phyloP scores from a whole-genome alignment of 2,113 vertebrate genomes.

The Mungos mungo region DNA sequence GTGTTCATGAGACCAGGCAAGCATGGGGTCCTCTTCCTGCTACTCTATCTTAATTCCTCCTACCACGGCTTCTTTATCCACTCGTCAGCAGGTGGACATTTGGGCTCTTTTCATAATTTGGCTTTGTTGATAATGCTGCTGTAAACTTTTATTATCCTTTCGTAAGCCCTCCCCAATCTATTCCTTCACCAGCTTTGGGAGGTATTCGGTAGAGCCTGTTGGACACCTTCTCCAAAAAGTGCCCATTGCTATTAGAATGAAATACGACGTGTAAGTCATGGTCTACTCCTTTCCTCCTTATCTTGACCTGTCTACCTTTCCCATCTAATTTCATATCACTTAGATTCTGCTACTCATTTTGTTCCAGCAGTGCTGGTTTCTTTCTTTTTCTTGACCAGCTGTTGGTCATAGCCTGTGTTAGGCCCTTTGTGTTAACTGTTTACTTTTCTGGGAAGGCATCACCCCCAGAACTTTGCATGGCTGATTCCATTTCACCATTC shows the following conservation, averaged over 20 bases:
- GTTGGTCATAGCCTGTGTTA: not conserved
- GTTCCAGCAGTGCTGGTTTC: not conserved
- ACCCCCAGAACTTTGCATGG: not conserved
- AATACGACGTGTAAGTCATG: not conserved
- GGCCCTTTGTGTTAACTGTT: not conserved
- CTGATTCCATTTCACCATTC: not conserved
- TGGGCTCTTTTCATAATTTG: not conserved
- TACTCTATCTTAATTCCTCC: no score
- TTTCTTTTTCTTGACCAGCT: not conserved
- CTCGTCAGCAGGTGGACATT: not conserved
- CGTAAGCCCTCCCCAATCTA: not conserved
- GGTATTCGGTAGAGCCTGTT: not conserved
- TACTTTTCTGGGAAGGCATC: not conserved
- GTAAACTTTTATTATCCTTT: not conserved
- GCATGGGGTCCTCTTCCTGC: no score
- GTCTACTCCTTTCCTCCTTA: not conserved
- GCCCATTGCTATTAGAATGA: not conserved
- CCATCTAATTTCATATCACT: not conserved
- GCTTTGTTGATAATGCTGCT: not conserved
- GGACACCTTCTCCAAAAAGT: not conserved
- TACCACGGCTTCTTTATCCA: not conserved
- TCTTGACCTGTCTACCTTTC: not conserved
- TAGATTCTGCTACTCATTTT: not conserved
- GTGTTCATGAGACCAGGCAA: no score
- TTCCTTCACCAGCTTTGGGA: not conserved